Percentiles rank a stretch among this genome's conserved stretches.
Conservation (phyloP, 2,888 invertebrate genomes). For the Hydrotaea diabolus region DNA sequence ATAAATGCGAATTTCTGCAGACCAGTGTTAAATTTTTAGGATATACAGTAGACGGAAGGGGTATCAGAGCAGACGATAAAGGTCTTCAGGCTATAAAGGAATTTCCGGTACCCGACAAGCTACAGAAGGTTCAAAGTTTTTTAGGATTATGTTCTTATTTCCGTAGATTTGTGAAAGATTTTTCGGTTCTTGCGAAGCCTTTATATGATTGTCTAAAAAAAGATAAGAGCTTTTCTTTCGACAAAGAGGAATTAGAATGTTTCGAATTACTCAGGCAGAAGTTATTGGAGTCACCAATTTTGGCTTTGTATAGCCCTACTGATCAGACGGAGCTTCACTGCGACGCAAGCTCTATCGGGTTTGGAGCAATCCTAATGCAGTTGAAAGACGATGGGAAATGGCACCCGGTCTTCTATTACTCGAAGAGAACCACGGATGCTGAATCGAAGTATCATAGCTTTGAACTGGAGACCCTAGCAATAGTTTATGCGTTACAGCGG, state of each 20-base stretch:
- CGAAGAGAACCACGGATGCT: slow-evolving; percentile 75
- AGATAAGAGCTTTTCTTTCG: slow-evolving; percentile 59
- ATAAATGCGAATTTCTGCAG: slow-evolving; percentile 54
- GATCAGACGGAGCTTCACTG: slow-evolving; percentile 75
- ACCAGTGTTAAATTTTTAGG: slow-evolving; percentile 48
- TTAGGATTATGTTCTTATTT: slow-evolving; percentile 58
- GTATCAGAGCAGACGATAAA: slow-evolving; percentile 46
- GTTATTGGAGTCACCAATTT: slow-evolving; percentile 48
- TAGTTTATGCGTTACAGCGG: slow-evolving; percentile 78
- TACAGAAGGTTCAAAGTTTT: slow-evolving; percentile 39
- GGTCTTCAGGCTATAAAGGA: neutral
- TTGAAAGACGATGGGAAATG: slow-evolving; percentile 69
- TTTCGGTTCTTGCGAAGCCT: slow-evolving; percentile 54
- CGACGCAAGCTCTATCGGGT: slow-evolving; percentile 73
- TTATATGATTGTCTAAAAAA: slow-evolving; percentile 57
- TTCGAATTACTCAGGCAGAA: slow-evolving; percentile 56
- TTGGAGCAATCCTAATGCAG: slow-evolving; percentile 74
- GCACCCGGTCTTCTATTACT: slow-evolving; percentile 75
- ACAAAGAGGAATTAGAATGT: slow-evolving; percentile 40
- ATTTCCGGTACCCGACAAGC: slow-evolving; percentile 6
- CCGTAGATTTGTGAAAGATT: slow-evolving; percentile 60
- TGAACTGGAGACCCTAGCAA: slow-evolving; percentile 73
- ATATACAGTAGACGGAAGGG: slow-evolving; percentile 40
- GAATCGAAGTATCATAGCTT: slow-evolving; percentile 72
- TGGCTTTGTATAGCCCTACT: slow-evolving; percentile 70